Conservation (phyloP, 2,113 vertebrate species). For the pig (Sus scrofa) region DNA sequence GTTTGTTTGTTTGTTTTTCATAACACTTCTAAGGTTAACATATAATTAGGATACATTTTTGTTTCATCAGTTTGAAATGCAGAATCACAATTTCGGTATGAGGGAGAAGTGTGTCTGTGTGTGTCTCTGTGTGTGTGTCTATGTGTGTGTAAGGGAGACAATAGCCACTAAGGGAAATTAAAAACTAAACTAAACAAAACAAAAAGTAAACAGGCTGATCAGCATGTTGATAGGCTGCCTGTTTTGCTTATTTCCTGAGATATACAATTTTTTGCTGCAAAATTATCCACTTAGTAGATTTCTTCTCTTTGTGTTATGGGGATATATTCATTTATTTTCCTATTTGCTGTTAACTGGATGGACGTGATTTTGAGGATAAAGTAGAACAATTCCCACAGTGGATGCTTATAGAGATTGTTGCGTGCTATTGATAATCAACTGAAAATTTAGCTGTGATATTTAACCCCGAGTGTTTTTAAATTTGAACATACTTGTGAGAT, state of each 20-base stretch:
- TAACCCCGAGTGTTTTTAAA: neutral
- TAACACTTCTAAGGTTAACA: neutral
- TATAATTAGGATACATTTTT: neutral
- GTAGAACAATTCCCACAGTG: neutral
- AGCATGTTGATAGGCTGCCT: neutral
- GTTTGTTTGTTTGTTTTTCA: neutral
- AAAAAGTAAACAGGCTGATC: neutral
- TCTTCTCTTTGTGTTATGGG: neutral
- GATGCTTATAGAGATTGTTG: neutral
- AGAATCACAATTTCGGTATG: neutral
- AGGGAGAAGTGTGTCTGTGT: neutral
- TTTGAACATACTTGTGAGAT: neutral
- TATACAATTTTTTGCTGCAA: neutral
- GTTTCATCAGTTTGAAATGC: neutral
- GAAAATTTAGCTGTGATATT: neutral
- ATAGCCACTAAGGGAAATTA: neutral
- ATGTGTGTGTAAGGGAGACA: neutral
- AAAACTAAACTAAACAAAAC: no score
- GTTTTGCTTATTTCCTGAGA: neutral
- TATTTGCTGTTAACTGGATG: neutral
- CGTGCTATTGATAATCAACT: neutral
- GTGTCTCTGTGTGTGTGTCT: neutral
- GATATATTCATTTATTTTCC: neutral
- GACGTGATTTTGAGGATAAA: neutral
- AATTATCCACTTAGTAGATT: neutral